Percentiles rank a stretch among this genome's conserved stretches.
These are phyloP conservation scores for Sisyra nigra DNA, from an alignment of 2,888 invertebrate genomes.

Conservation along the genomic window DNA sequence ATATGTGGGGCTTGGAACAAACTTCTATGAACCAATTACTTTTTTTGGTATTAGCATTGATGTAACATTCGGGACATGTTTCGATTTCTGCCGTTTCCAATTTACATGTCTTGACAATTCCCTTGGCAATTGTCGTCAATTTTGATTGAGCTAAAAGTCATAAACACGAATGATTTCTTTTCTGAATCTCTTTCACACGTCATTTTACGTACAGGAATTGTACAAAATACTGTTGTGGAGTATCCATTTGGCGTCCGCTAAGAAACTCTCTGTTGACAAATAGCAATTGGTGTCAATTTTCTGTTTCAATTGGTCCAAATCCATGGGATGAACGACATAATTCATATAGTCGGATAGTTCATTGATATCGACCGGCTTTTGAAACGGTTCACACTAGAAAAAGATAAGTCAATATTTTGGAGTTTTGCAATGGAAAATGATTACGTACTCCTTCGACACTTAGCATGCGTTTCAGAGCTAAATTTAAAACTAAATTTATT, in stretches of 20 bases:
- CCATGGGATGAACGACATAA: slow-evolving; percentile 78
- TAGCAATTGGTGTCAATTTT: slow-evolving; percentile 63
- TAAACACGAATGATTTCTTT: background rate
- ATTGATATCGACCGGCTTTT: slow-evolving; percentile 51
- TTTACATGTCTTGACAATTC: slow-evolving; percentile 67
- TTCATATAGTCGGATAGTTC: slow-evolving; percentile 63
- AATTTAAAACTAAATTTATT: slow-evolving; percentile 60
- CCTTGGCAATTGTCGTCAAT: slow-evolving; percentile 58
- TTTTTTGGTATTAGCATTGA: slow-evolving; percentile 63
- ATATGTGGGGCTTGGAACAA: slow-evolving; percentile 74
- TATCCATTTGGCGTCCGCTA: slow-evolving; percentile 86
- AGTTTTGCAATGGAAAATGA: background rate
- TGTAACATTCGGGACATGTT: slow-evolving; percentile 84
- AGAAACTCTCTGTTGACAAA: slow-evolving; percentile 76
- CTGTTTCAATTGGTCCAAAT: slow-evolving; percentile 54
- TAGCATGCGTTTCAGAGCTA: slow-evolving; percentile 67
- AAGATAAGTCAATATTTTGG: too few species aligned
- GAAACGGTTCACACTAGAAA: slow-evolving; percentile 60
- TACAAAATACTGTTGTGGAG: slow-evolving; percentile 84
- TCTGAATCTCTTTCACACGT: slow-evolving; percentile 4
- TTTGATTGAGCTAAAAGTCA: slow-evolving; percentile 52
- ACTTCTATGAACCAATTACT: slow-evolving; percentile 85
- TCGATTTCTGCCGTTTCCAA: slow-evolving; percentile 87
- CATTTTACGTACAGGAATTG: slow-evolving; percentile 57
- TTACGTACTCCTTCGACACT: slow-evolving; percentile 59